A percentile compares a stretch with the other conserved stretches of the same genome.
phyloP scores from a whole-genome alignment of 2,797 vertebrate genomes.

The Pangasius larnaudii region DNA sequence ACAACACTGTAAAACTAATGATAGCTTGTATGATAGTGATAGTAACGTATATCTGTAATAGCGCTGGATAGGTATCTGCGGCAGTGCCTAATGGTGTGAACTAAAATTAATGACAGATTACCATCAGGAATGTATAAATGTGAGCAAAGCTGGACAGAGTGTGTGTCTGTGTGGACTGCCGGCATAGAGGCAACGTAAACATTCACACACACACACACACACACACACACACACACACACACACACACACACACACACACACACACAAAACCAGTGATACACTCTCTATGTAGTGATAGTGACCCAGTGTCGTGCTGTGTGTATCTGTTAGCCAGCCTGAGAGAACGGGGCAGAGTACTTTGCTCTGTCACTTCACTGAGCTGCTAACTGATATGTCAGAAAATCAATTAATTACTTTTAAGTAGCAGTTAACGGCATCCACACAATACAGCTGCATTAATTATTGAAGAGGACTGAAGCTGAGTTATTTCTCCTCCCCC shows the following conservation, averaged over 20 bases:
- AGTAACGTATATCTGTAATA: background rate
- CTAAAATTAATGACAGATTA: background rate
- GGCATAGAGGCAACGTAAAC: background rate
- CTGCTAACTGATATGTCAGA: constrained; percentile 97
- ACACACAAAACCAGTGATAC: constrained; percentile 3
- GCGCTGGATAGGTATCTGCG: background rate
- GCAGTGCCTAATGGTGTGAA: background rate
- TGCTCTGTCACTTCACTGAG: constrained; percentile 77
- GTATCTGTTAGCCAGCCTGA: constrained; percentile 53
- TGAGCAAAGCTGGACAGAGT: constrained; percentile 62
- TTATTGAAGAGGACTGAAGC: constrained; percentile 88
- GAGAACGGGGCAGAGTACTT: constrained; percentile 52
- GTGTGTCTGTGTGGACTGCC: constrained; percentile 25
- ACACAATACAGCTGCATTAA: constrained; percentile 87
- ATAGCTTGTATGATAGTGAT: too few relatives aligned
- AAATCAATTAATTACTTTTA: constrained; percentile 99
- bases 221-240: constrained; percentile 14
- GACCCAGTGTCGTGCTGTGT: constrained; percentile 41
- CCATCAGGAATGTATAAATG: constrained; percentile 46
- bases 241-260: constrained; percentile 14
- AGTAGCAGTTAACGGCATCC: constrained; percentile 92
- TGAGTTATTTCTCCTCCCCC: constrained; percentile 65
- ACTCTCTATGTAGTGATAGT: constrained; percentile 37
- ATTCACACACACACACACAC: constrained; percentile 9
- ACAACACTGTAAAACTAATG: background rate